Base-by-base conservation (phyloP, 2,888 invertebrate species). In the Napeogenes sylphis region DNA sequence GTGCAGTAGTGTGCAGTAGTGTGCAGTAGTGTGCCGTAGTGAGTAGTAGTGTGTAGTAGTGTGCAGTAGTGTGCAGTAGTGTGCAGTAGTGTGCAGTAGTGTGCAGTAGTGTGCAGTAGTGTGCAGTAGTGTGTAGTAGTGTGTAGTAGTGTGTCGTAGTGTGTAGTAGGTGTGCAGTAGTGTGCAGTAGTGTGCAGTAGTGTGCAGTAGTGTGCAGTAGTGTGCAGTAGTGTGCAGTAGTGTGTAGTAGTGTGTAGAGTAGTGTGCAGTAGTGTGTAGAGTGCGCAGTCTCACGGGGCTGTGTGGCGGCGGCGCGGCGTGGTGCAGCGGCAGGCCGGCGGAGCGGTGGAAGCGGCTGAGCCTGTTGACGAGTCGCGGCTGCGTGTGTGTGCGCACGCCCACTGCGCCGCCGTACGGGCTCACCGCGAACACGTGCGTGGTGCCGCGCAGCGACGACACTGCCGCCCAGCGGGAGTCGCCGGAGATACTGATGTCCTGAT, bases 391-490 rank as follows among this genome's bases (percentile, higher is more conserved):
- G 70, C 99, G 93, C 61, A 97, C 95, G 63, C 96, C 97, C 69
- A 97, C 94, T 61, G 95, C 92, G 58, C 99, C 98, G 70, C 99
- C 99, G 83, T 99, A 99, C 21, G 99, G 97, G 14, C 97, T 97
- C 57, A 99, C 93, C 10, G 99, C 98, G 89, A 99, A 99, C 69
- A 99, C 95, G 85, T 99, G 99, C 42, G 98, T 98, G 0, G 99
- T 99, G 67, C 99, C 99, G 68, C 98, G 94, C 62, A 98, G 92
- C 0, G 99, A 98, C 51, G 97, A 97, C 4, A 99, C 94, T 2
- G 98, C 96, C n/a, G 97, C 95, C 99, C 99, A 99, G 61, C 99
- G 94, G 38, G 95, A 95, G 90, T 99, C 99, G 64, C 94, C 91
- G 1, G 98, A 97, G 80, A 99, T 97, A 58, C 95, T 93, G 82